These are phyloP conservation scores for Stictocephala bisonia DNA, from an alignment of 2,888 invertebrate species.

Conservation along the genomic window DNA sequence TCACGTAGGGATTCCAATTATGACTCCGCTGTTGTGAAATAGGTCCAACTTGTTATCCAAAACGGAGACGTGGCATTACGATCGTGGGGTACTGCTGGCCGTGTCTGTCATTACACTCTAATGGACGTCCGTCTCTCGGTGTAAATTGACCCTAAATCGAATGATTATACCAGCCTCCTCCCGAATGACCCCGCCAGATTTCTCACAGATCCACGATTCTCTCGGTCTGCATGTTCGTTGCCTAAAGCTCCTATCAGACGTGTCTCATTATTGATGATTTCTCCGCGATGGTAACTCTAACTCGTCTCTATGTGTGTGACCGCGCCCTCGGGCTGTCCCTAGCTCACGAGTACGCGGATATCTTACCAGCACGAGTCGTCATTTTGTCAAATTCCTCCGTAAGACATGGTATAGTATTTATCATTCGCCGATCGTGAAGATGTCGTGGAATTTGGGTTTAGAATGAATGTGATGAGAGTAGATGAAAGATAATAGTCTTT, in stretches of 20 bases:
- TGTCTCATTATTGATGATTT: slow-evolving; percentile 15
- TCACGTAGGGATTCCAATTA: slow-evolving; percentile 34
- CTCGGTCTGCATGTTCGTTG: slow-evolving; percentile 7
- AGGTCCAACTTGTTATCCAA: slow-evolving; percentile 34
- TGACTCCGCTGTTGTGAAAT: slow-evolving; percentile 1
- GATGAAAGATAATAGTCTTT: no score
- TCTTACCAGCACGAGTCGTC: no score
- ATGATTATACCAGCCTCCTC: slow-evolving; percentile 28
- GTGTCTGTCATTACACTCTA: background rate
- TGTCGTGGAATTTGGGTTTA: no score
- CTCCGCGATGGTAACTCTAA: slow-evolving; percentile 1
- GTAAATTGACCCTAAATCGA: slow-evolving; percentile 40
- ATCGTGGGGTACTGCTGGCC: slow-evolving; percentile 24
- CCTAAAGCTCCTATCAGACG: slow-evolving; percentile 24
- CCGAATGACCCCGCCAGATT: slow-evolving; percentile 33
- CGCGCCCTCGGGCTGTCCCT: no score
- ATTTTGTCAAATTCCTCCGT: no score
- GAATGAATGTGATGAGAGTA: no score
- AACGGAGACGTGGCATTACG: slow-evolving; percentile 32
- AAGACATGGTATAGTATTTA: no score
- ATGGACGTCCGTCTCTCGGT: background rate
- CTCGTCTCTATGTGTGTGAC: no score
- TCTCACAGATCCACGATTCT: slow-evolving; percentile 36
- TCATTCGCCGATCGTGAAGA: no score
- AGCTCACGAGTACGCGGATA: no score